Percentiles rank a stretch among this genome's conserved stretches.
These are phyloP conservation scores for Brachyopa scutellaris DNA, from an alignment of 2,888 invertebrate genomes.

Conservation along the genomic window DNA sequence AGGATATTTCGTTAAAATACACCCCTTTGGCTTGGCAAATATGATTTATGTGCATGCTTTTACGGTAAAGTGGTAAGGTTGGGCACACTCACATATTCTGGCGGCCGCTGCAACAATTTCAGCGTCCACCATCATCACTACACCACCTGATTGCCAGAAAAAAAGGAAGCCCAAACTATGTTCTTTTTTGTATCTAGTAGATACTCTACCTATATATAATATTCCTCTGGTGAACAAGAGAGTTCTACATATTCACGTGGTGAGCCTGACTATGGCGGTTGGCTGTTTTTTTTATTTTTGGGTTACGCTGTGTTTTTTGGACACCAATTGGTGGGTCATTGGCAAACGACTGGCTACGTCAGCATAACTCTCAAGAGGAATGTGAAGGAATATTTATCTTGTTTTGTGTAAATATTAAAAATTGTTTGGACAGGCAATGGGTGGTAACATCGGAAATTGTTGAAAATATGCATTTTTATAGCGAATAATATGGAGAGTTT, in stretches of 20 bases:
- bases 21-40: slow-evolving; percentile 67
- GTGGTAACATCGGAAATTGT: too few relatives aligned
- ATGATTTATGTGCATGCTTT: slow-evolving; percentile 54
- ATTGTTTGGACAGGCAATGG: too few relatives aligned
- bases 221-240: neutral
- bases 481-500: too few relatives aligned
- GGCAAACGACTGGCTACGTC: too few relatives aligned
- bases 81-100: neutral
- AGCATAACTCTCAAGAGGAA: too few relatives aligned
- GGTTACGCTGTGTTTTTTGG: too few relatives aligned
- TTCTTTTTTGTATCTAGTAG: slow-evolving; percentile 8
- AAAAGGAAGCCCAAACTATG: slow-evolving; percentile 6
- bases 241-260: neutral
- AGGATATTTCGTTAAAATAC: slow-evolving; percentile 80
- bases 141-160: slow-evolving; percentile 10
- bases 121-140: slow-evolving; percentile 23
- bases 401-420: too few relatives aligned
- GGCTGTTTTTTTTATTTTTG: too few relatives aligned
- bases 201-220: neutral
- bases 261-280: too few relatives aligned
- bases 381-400: too few relatives aligned
- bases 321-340: too few relatives aligned
- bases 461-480: too few relatives aligned
- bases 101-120: slow-evolving; percentile 16
- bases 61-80: slow-evolving; percentile 25